phyloP scores from a whole-genome alignment of 2,888 invertebrate genomes.

The Caenorhabditis sp. region DNA sequence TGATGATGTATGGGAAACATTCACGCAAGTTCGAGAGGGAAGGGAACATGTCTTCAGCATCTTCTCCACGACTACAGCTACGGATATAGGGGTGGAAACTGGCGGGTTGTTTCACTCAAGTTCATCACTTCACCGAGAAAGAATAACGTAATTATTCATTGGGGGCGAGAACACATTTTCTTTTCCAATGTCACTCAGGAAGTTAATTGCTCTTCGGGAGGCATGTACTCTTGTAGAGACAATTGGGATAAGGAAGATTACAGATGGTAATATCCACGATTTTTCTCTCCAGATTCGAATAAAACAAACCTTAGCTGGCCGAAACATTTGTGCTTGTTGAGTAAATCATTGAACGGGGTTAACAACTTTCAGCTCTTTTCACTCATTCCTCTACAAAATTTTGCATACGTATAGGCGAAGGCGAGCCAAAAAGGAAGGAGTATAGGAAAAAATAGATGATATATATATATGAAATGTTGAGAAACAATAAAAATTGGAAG shows the following conservation, averaged over 20 bases:
- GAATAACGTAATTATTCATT: conserved; percentile 46
- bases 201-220: conserved; percentile 17
- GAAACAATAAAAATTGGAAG: conserved; percentile 32
- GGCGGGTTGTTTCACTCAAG: background rate
- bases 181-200: conserved; percentile 5
- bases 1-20: conserved; percentile 13
- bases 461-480: too few relatives aligned
- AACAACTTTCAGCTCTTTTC: conserved; percentile 47
- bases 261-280: too few relatives aligned
- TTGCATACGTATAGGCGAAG: conserved; percentile 16
- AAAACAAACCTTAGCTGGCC: conserved; percentile 70
- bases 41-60: conserved; percentile 3
- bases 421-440: background rate
- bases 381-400: conserved; percentile 58
- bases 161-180: conserved; percentile 36
- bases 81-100: conserved; percentile 2
- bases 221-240: conserved; percentile 30
- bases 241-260: background rate
- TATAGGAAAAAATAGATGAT: background rate
- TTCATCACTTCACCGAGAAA: conserved; percentile 12
- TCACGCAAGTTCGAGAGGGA: conserved; percentile 12
- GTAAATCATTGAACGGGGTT: conserved; percentile 57
- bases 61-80: background rate
- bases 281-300: too few relatives aligned
- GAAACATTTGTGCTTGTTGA: conserved; percentile 62